Evolutionary conservation across 2,113 vertebrate species (phyloP).

Genomic region (Amazona guildingii): DNA sequence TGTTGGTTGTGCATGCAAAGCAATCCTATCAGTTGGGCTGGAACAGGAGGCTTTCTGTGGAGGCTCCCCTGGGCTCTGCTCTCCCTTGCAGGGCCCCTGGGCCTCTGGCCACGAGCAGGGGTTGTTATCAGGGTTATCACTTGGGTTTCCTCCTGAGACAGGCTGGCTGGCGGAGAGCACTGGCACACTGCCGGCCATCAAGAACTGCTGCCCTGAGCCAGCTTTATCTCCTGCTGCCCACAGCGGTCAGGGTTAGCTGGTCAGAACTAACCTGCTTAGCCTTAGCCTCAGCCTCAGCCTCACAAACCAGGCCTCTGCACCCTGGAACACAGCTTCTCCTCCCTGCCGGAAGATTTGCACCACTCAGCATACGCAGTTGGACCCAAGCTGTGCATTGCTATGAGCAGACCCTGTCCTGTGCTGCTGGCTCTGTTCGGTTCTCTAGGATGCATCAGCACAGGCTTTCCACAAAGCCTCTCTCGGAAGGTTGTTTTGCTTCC

Average conservation of each 20-base stretch:
- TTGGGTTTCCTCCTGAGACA: constrained; percentile 26
- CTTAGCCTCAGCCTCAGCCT: neutral
- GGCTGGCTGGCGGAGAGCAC: neutral
- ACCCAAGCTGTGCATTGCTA: neutral
- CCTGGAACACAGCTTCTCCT: neutral
- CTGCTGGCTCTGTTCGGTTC: neutral
- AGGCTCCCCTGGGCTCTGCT: neutral
- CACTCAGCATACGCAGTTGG: fast-evolving
- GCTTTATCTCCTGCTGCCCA: neutral
- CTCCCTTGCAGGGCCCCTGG: neutral
- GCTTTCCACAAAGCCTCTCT: neutral
- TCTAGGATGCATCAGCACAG: neutral
- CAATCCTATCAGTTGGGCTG: neutral
- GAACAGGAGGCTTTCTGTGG: neutral
- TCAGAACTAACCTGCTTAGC: neutral
- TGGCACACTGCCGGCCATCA: fast-evolving
- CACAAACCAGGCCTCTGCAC: neutral
- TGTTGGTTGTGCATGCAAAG: neutral
- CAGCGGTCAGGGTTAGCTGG: fast-evolving
- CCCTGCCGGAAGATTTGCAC: neutral
- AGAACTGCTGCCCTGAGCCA: neutral
- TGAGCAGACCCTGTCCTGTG: fast-evolving
- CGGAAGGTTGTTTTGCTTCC: neutral
- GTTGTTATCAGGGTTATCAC: constrained; percentile 6
- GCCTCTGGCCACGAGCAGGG: neutral